Percentiles rank a stretch among this genome's conserved stretches.
Conservation (phyloP, 2,113 vertebrate genomes). For the Calyptommatus sinebrachiatus region DNA sequence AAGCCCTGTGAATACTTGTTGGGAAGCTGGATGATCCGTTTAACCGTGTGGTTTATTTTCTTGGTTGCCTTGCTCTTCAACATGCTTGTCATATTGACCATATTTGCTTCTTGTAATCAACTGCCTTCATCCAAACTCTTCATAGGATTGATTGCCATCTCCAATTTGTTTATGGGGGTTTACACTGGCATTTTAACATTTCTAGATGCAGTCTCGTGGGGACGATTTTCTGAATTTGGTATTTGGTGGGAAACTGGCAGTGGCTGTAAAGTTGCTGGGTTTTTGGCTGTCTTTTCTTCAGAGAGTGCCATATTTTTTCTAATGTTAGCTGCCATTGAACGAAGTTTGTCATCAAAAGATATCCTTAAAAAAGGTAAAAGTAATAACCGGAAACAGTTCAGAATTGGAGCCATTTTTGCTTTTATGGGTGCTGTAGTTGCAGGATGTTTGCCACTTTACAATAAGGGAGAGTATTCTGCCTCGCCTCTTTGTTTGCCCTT, state of each 20-base stretch:
- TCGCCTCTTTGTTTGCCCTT: slow-evolving; percentile 95
- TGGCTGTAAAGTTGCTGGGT: slow-evolving; percentile 86
- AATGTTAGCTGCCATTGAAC: slow-evolving; percentile 86
- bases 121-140: slow-evolving; percentile 83
- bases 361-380: slow-evolving; percentile 82
- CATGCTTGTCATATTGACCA: slow-evolving; percentile 84
- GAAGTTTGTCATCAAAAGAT: slow-evolving; percentile 82
- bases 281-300: slow-evolving; percentile 90
- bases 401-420: slow-evolving; percentile 75
- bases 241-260: slow-evolving; percentile 95
- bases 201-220: slow-evolving; percentile 90
- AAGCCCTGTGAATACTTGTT: slow-evolving; percentile 95
- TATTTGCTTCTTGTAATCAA: slow-evolving; percentile 75
- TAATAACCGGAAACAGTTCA: slow-evolving; percentile 72
- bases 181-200: slow-evolving; percentile 88
- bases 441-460: slow-evolving; percentile 85
- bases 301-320: slow-evolving; percentile 91
- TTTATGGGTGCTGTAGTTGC: slow-evolving; percentile 77
- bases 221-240: slow-evolving; percentile 90
- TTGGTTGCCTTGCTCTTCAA: slow-evolving; percentile 91
- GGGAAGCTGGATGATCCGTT: slow-evolving; percentile 98
- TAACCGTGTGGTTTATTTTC: slow-evolving; percentile 99
- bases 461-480: slow-evolving; percentile 73
- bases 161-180: slow-evolving; percentile 90
- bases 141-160: slow-evolving; percentile 86